Evolutionary conservation across 2,888 invertebrate species (phyloP), one percentile per base, ranked within the genome.

Genomic region (Elysia crispata): DNA sequence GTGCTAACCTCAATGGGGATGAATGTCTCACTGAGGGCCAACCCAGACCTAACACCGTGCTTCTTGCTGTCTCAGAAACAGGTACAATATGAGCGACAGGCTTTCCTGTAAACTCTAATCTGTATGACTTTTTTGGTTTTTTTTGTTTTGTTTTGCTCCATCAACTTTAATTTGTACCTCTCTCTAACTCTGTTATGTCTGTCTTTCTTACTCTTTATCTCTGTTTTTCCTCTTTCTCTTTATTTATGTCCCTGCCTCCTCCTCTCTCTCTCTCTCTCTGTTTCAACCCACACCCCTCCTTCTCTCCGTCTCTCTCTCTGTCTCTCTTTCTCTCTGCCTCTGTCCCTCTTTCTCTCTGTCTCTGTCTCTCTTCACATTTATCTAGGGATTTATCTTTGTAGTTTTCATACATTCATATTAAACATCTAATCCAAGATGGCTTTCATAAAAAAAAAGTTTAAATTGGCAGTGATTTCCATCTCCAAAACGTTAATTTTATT

Each of bases 41-140:
- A 81, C 0, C 88, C 87, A n/a, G 50, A 79, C n/a, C 86, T 89
- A 11, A 89, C 91, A 28, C 87, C 89, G n/a, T 86, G 86, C 41
- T 82, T 85, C 54, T 84, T 91, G 13, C 76, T 90, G n/a, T 79
- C 88, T 3, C 64, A 76, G 31, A 57, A 50, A 41, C 70, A 77
- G 75, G 83, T 83, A 77, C 41, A 60, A 18, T 23, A 3, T 23
- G 3, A 8, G 60, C 60, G 3, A 23, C n/a, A 8, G 60, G 5
- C 15, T 23, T 18, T 60, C 23, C 6, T 60, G 3, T 15, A 15
- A 54, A 54, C 54, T 6, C 60, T 23, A 5, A 5, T 60, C n/a
- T 20, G 11, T 81, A 60, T n/a, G 11, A 82, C 60, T 6, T 60
- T 60, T 60, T 60, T 20, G 5, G 6, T 23, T 15, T 20, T 60